phyloP scores from a whole-genome alignment of 2,797 vertebrate species.

The Lophius americanus region DNA sequence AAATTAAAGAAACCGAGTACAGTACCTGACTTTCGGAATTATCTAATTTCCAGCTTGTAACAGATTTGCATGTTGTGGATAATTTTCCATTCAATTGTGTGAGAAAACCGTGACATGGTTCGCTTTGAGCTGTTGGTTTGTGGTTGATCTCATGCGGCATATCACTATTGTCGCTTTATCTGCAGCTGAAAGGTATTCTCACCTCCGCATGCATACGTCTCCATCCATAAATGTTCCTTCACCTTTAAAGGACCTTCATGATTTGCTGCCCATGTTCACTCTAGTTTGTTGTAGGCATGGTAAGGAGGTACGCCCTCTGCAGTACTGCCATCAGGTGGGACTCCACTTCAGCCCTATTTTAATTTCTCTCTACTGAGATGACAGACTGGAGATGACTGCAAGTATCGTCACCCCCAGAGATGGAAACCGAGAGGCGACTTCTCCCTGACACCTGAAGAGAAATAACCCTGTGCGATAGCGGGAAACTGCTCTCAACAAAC shows the following conservation, averaged over 20 bases:
- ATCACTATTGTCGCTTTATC: neutral
- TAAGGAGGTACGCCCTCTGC: conserved; percentile 12
- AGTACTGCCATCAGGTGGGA: conserved; percentile 20
- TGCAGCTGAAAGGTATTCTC: neutral
- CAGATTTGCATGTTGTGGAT: neutral
- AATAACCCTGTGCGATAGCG: conserved; percentile 27
- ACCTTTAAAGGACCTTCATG: neutral
- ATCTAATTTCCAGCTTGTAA: conserved; percentile 40
- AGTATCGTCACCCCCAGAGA: conserved; percentile 69
- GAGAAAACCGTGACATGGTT: neutral
- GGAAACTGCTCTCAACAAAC: conserved; percentile 57
- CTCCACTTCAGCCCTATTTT: conserved; percentile 41
- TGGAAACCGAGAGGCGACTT: conserved; percentile 34
- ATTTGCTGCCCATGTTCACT: no score
- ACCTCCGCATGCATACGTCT: neutral
- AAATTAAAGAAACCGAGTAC: conserved; percentile 28
- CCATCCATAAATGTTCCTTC: conserved; percentile 12
- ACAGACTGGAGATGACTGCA: conserved; percentile 61
- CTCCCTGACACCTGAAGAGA: conserved; percentile 54
- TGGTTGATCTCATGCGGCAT: neutral
- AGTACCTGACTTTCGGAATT: neutral
- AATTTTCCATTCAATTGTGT: conserved; percentile 40
- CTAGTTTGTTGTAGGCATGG: neutral
- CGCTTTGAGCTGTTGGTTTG: neutral
- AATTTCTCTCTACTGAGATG: conserved; percentile 36